Conservation (phyloP, 2,113 vertebrate species). For the Columba livia region DNA sequence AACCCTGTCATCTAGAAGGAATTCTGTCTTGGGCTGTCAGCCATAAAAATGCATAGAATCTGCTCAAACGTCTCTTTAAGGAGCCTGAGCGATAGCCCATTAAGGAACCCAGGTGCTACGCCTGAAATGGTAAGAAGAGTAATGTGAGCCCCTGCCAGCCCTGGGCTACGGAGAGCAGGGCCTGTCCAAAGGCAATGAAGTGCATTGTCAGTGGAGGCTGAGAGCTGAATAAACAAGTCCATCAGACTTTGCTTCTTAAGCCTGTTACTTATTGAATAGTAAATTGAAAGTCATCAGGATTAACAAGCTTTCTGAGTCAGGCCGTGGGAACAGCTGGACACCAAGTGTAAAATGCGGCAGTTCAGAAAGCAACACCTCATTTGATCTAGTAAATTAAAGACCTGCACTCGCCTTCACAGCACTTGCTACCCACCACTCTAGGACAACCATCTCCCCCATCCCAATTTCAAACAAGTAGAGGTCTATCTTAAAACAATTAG, state of each 20-base stretch:
- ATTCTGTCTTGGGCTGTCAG: neutral
- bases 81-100: neutral
- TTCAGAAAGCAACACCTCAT: neutral
- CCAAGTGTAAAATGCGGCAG: neutral
- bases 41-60: neutral
- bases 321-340: neutral
- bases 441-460: neutral
- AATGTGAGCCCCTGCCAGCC: neutral
- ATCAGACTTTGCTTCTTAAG: constrained; percentile 14
- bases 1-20: neutral
- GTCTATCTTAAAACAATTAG: constrained; percentile 11
- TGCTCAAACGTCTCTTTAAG: neutral
- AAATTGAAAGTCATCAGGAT: constrained; percentile 14
- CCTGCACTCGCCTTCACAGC: neutral
- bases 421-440: neutral
- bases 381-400: neutral
- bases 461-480: neutral
- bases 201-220: neutral
- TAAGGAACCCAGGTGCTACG: neutral
- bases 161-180: neutral
- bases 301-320: neutral
- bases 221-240: neutral
- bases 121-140: neutral
- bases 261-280: neutral
- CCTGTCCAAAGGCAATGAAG: neutral